Percentiles rank a stretch among this genome's conserved stretches.
These are phyloP conservation scores for Gambusia affinis DNA, from an alignment of 2,113 vertebrate species.

Conservation along the genomic window DNA sequence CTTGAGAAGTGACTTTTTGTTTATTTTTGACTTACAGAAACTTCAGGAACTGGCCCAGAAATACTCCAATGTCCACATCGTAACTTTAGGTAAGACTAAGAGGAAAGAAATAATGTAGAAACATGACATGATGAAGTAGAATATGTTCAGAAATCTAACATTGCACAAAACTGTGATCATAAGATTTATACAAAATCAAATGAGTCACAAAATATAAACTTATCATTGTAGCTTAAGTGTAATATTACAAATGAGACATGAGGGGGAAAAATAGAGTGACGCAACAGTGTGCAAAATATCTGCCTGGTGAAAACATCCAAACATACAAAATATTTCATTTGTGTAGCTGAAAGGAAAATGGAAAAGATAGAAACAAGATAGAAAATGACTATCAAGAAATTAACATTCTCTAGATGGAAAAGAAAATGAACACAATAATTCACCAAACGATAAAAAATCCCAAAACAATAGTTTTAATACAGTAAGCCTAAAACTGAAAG, in stretches of 20 bases:
- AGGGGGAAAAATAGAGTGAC: background rate
- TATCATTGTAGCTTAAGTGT: background rate
- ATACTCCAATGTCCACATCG: constrained; percentile 63
- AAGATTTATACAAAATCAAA: background rate
- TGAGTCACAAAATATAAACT: background rate
- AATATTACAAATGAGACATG: background rate
- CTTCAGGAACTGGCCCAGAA: constrained; percentile 66
- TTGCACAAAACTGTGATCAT: background rate
- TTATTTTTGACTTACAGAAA: constrained; percentile 48
- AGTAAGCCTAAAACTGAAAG: background rate
- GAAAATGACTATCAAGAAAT: background rate
- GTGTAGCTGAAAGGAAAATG: background rate
- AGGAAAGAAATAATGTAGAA: no score
- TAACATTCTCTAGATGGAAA: background rate
- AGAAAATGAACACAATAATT: background rate
- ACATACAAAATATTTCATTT: no score
- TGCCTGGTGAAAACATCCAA: no score
- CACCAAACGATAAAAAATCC: background rate
- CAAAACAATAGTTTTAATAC: background rate
- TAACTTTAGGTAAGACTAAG: constrained; percentile 64
- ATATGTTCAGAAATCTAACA: background rate
- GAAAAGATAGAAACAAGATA: background rate
- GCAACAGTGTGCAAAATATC: no score
- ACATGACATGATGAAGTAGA: no score
- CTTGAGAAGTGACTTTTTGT: background rate